Conservation (phyloP, 1,140 invertebrate species). For the Nomia melanderi region DNA sequence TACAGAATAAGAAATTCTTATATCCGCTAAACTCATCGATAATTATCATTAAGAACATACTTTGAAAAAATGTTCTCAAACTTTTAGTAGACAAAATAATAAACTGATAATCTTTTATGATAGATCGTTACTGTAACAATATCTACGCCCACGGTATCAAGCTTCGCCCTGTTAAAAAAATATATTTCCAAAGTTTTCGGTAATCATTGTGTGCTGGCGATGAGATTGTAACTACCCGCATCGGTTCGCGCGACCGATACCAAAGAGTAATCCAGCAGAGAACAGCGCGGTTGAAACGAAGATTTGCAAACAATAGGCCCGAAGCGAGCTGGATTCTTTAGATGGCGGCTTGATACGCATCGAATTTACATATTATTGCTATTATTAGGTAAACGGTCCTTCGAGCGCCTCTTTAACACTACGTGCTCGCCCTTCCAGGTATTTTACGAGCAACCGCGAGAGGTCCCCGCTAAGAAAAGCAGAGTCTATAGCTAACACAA, state of each 20-base stretch:
- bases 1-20: too few species aligned
- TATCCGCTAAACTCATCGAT: too few species aligned
- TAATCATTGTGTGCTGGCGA: background rate
- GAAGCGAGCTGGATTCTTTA: slow-evolving; percentile 77
- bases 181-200: background rate
- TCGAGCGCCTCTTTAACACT: slow-evolving; percentile 77
- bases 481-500: slow-evolving; percentile 21
- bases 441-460: slow-evolving; percentile 73
- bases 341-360: slow-evolving; percentile 79
- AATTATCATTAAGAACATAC: too few species aligned
- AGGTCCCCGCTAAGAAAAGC: slow-evolving; percentile 58
- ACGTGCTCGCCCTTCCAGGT: slow-evolving; percentile 72
- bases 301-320: slow-evolving; percentile 80
- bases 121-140: too few species aligned
- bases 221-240: background rate
- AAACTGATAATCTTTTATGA: too few species aligned
- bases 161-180: background rate
- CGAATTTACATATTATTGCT: slow-evolving; percentile 81
- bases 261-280: slow-evolving; percentile 46
- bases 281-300: slow-evolving; percentile 67
- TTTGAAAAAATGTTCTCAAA: too few species aligned
- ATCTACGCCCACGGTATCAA: too few species aligned
- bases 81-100: too few species aligned
- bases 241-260: slow-evolving; percentile 2
- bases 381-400: slow-evolving; percentile 80